Evolutionary conservation across 2,113 vertebrate genomes (phyloP).

Genomic region (Oxyruncus cristatus): DNA sequence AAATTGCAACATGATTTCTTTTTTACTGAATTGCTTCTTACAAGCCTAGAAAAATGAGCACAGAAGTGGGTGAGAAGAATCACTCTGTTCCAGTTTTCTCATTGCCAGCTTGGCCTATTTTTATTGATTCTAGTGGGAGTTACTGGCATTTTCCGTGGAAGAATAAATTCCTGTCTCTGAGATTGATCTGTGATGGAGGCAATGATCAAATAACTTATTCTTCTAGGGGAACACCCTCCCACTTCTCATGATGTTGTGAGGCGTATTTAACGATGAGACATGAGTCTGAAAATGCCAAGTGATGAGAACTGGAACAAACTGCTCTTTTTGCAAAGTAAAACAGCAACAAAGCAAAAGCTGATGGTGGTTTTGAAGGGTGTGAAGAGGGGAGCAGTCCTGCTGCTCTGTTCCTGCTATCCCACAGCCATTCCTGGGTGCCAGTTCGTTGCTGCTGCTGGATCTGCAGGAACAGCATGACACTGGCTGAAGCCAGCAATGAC

Average conservation of each 20-base stretch:
- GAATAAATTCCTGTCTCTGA: constrained; percentile 3
- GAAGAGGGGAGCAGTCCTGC: neutral
- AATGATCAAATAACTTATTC: neutral
- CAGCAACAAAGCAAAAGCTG: neutral
- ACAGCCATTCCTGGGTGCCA: neutral
- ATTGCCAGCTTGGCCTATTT: neutral
- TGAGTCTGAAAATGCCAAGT: neutral
- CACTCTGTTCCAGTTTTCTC: neutral
- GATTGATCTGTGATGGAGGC: neutral
- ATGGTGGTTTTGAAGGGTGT: neutral
- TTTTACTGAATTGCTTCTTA: neutral
- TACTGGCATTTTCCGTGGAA: neutral
- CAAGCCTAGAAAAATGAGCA: neutral
- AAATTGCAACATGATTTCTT: neutral
- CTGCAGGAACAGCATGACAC: neutral
- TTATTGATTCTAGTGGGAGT: neutral
- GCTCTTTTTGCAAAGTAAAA: neutral
- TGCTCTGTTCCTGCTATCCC: neutral
- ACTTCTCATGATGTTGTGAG: neutral
- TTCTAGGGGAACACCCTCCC: neutral
- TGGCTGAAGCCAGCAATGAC: neutral
- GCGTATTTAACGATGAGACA: neutral
- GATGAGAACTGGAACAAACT: neutral
- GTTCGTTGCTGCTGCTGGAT: neutral
- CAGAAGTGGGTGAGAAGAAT: neutral